These are phyloP conservation scores for Bedellia somnulentella DNA, from an alignment of 2,888 invertebrate genomes.

Conservation along the genomic window DNA sequence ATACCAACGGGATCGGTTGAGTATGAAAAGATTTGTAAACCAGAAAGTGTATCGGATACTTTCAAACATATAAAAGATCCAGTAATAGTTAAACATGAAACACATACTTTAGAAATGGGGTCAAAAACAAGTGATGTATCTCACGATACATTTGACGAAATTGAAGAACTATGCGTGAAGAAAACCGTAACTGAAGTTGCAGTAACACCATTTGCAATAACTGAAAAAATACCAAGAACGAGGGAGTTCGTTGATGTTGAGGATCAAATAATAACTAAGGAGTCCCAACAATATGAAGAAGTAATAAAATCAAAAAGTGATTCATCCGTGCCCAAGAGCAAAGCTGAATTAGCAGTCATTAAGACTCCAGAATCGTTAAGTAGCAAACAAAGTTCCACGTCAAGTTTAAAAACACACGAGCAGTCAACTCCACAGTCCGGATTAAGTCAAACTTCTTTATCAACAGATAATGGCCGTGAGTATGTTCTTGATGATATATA, in stretches of 20 bases:
- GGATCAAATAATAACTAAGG: constrained; percentile 40
- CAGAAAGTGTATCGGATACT: constrained; percentile 27
- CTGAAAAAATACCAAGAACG: constrained; percentile 45
- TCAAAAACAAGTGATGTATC: background rate
- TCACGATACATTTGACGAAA: constrained; percentile 13
- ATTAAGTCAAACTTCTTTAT: constrained; percentile 67
- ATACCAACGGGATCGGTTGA: constrained; percentile 44
- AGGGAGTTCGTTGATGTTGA: constrained; percentile 53
- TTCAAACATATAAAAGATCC: background rate
- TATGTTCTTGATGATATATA: constrained; percentile 64
- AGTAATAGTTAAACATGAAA: background rate
- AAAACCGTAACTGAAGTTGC: constrained; percentile 29
- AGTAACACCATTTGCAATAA: constrained; percentile 50
- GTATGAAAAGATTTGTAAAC: constrained; percentile 40
- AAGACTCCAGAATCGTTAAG: constrained; percentile 45
- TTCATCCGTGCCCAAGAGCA: constrained; percentile 53
- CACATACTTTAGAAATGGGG: background rate
- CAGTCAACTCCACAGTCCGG: constrained; percentile 61
- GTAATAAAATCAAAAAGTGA: constrained; percentile 52
- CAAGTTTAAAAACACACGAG: constrained; percentile 56
- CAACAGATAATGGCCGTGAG: constrained; percentile 66
- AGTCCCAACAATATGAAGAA: constrained; percentile 48
- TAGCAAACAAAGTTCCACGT: constrained; percentile 63
- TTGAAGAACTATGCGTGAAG: constrained; percentile 32
- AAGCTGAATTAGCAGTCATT: constrained; percentile 34